Percentiles rank a stretch among this genome's conserved stretches.
phyloP scores from a whole-genome alignment of 2,113 vertebrate genomes.

The Atlantisia rogersi region DNA sequence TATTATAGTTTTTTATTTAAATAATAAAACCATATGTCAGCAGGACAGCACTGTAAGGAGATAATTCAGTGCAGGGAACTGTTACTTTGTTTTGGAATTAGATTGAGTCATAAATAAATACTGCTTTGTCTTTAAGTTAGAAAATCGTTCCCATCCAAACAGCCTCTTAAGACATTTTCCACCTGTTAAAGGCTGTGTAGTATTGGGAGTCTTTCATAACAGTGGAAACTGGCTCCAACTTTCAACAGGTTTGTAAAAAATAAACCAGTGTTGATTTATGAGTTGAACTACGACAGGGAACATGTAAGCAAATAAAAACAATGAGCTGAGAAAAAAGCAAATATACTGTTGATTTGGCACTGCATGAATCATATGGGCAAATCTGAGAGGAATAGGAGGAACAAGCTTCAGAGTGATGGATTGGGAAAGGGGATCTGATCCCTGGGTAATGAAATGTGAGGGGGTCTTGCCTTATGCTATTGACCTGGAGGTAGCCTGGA shows the following conservation, averaged over 20 bases:
- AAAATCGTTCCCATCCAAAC: conserved; percentile 49
- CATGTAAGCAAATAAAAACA: conserved; percentile 76
- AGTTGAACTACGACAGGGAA: conserved; percentile 63
- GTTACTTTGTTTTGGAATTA: conserved; percentile 67
- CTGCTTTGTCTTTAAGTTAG: conserved; percentile 60
- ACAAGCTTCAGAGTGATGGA: conserved; percentile 46
- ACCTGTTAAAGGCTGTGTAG: conserved; percentile 59
- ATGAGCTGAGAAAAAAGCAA: conserved; percentile 58
- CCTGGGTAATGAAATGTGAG: conserved; percentile 68
- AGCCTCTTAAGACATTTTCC: conserved; percentile 65
- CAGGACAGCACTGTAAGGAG: conserved; percentile 34
- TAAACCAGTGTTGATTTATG: conserved; percentile 66
- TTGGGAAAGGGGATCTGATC: conserved; percentile 60
- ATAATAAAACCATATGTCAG: conserved; percentile 51
- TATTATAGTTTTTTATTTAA: conserved; percentile 44
- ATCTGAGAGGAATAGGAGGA: conserved; percentile 34
- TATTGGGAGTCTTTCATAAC: conserved; percentile 62
- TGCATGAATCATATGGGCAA: conserved; percentile 48
- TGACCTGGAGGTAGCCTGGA: conserved; percentile 72
- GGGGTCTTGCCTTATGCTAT: conserved; percentile 67
- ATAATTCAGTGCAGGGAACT: conserved; percentile 24
- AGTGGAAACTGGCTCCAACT: conserved; percentile 63
- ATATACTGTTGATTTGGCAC: conserved; percentile 64
- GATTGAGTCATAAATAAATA: conserved; percentile 68
- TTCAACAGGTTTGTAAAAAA: conserved; percentile 69